Evolutionary conservation across 2,113 vertebrate species (phyloP).

Genomic region (Pelusios castaneus): DNA sequence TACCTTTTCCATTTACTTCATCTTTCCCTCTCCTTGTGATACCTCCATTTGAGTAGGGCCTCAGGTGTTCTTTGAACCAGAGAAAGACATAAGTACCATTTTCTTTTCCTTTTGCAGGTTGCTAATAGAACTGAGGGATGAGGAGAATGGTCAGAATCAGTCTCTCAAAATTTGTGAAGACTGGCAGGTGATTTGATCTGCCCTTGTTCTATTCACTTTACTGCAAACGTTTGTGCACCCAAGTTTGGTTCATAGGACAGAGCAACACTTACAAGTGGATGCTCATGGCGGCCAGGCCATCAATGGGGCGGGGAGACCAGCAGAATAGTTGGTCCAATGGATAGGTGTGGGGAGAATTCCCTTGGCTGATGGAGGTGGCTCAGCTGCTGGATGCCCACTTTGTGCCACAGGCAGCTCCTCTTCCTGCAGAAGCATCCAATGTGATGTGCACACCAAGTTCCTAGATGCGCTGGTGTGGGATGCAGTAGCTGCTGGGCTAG

Average conservation of each 20-base stretch:
- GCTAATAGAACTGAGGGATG: not conserved
- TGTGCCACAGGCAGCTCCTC: not conserved
- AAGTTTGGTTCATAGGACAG: too few species aligned
- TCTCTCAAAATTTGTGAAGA: not conserved
- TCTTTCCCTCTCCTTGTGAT: too few species aligned
- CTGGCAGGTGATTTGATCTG: too few species aligned
- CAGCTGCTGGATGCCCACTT: not conserved
- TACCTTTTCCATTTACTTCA: too few species aligned
- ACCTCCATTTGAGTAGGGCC: too few species aligned
- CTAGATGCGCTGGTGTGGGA: not conserved
- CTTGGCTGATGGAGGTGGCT: not conserved
- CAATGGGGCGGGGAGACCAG: not conserved
- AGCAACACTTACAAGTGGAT: too few species aligned
- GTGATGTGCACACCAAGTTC: not conserved
- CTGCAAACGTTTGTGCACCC: too few species aligned
- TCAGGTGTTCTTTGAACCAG: too few species aligned
- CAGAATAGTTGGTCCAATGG: not conserved
- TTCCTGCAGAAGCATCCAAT: not conserved
- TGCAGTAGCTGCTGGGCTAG: not conserved
- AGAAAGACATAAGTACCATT: too few species aligned
- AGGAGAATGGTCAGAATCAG: not conserved
- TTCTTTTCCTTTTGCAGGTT: too few species aligned
- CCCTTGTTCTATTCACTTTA: too few species aligned
- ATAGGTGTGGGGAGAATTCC: not conserved
- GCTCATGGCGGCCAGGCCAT: not conserved